Base-by-base conservation (phyloP, 2,113 vertebrate species). In the Pseudorectes ferrugineus region DNA sequence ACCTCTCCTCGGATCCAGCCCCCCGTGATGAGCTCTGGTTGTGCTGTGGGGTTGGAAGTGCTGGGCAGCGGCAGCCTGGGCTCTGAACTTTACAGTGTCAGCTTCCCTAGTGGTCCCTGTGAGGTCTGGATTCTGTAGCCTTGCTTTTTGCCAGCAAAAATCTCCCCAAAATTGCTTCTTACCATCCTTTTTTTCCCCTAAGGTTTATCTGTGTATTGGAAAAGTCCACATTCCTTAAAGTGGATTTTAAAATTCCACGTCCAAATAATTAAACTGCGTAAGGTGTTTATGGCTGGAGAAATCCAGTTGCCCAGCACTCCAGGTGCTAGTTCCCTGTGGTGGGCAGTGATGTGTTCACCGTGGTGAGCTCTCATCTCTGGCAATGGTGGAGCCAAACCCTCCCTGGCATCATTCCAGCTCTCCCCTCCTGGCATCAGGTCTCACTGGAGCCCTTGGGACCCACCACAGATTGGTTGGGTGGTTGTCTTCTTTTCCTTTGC, bases 51-150 rank as follows among this genome's bases (percentile, higher is more conserved):
- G 22, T 54, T 0, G 0, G 58, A 68, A 68, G 48, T 7, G 19
- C 21, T 14, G 0, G 0, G 31, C 43, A 84, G 31, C 0, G 0
- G 46, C 45, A 75, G 54, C 54, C 48, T 54, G 33, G 46, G 54
- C 45, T 68, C 45, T 1, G 0, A 43, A 18, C 40, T 91, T 76
- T 15, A 13, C 1, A 1, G 22, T 14, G 5, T 52, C n/a, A 38
- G 0, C 23, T 83, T 59, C 26, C 29, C 35, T 2, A 3, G 1
- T 8, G 42, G 70, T 49, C 10, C 0, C 10, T 76, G 59, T 57
- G 72, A 90, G 38, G n/a, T 90, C 35, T 73, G 63, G 24, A 12
- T 90, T 68, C 51, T 58, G 25, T 55, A 75, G 58, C 57, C 40
- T 57, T 5, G 0, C 31, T 79, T 79, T 90, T 90, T 76, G 12